Percentiles rank a stretch among this genome's conserved stretches.
Conservation (phyloP, 2,797 vertebrate genomes). For the Cephalopachus bancanus region DNA sequence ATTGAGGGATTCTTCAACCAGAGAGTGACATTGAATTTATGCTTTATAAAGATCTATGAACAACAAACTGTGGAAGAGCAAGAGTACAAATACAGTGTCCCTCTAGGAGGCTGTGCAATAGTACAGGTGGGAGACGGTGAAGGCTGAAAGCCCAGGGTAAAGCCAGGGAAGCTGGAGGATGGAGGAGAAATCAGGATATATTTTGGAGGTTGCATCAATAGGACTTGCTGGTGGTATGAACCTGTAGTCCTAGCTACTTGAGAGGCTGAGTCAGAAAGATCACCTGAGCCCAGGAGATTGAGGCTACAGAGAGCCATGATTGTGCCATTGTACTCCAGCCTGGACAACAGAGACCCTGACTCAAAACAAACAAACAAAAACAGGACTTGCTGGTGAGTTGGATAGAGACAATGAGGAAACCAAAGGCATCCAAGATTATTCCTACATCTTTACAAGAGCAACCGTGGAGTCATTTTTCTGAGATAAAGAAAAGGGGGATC, state of each 20-base stretch:
- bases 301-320: too few species aligned
- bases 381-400: neutral
- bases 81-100: neutral
- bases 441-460: neutral
- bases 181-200: neutral
- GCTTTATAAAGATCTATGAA: neutral
- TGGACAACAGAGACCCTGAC: too few species aligned
- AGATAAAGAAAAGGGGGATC: neutral
- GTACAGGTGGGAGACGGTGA: neutral
- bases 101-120: neutral
- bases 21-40: neutral
- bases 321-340: too few species aligned
- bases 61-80: neutral
- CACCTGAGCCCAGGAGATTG: too few species aligned
- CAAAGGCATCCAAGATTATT: neutral
- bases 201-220: neutral
- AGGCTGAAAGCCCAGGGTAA: neutral
- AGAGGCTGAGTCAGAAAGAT: too few species aligned
- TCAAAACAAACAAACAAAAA: too few species aligned
- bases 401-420: neutral
- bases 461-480: neutral
- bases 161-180: neutral
- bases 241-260: too few species aligned
- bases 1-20: neutral
- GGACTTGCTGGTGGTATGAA: neutral